phyloP scores from a whole-genome alignment of 1,140 invertebrate genomes.

The Chironomus striatipennis region DNA sequence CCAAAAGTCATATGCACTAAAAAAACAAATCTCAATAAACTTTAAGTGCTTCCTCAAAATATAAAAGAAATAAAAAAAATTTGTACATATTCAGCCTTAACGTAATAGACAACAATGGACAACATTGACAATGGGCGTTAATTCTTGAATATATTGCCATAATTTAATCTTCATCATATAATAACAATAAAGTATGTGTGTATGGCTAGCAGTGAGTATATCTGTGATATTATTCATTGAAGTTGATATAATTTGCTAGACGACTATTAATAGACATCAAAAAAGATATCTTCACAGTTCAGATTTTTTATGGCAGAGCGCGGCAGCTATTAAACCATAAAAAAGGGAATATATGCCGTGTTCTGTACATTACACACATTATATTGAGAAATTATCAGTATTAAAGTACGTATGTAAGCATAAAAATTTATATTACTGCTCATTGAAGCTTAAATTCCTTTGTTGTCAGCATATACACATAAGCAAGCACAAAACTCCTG shows the following conservation, averaged over 20 bases:
- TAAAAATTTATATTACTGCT: no score
- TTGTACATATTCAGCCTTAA: background rate
- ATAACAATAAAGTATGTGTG: background rate
- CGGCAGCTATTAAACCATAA: slow-evolving; percentile 12
- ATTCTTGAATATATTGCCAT: background rate
- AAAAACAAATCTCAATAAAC: background rate
- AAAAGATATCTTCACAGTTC: background rate
- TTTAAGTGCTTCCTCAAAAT: background rate
- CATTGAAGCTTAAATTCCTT: no score
- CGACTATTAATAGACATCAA: slow-evolving; percentile 7
- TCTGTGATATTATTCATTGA: background rate
- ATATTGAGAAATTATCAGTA: background rate
- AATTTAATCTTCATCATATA: slow-evolving; percentile 10
- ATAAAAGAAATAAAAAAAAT: background rate
- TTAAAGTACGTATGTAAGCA: background rate
- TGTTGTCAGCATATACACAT: no score
- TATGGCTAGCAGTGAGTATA: background rate
- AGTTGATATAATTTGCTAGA: slow-evolving; percentile 8
- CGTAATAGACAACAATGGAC: background rate
- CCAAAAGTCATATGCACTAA: no score
- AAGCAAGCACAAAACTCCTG: background rate
- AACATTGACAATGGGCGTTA: background rate
- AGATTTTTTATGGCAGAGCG: background rate
- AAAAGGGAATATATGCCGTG: background rate
- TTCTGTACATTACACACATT: background rate